These are phyloP conservation scores for Hippocampus abdominalis DNA, from an alignment of 2,113 vertebrate genomes.

Conservation along the genomic window DNA sequence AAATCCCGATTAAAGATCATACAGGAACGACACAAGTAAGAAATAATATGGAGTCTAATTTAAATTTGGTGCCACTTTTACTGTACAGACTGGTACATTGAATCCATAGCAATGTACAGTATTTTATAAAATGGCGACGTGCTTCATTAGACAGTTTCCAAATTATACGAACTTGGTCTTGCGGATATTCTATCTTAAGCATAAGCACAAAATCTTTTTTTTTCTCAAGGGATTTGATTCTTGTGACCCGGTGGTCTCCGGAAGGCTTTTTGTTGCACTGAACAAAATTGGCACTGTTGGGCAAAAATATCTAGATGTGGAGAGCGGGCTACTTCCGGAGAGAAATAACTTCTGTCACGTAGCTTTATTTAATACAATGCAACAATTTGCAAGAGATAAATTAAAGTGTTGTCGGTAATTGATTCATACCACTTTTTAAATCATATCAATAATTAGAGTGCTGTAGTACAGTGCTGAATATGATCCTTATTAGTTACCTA, in stretches of 20 bases:
- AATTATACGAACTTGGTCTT: constrained; percentile 9
- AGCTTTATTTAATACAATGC: neutral
- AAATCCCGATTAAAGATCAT: constrained; percentile 57
- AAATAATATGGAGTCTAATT: neutral
- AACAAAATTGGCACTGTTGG: neutral
- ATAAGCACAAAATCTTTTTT: constrained; percentile 9
- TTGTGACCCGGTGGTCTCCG: neutral
- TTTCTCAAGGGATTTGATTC: constrained; percentile 1
- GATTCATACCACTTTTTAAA: neutral
- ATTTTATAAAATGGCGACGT: neutral
- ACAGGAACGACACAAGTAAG: constrained; percentile 64
- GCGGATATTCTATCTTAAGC: constrained; percentile 8
- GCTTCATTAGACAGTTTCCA: constrained; percentile 8
- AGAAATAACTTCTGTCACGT: neutral
- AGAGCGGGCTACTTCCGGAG: neutral
- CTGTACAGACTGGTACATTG: neutral
- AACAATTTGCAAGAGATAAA: neutral
- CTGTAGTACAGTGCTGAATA: neutral
- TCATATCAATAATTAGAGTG: neutral
- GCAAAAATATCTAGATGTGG: neutral
- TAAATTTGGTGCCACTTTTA: neutral
- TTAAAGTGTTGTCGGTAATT: neutral
- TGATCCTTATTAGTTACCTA: neutral
- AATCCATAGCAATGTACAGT: constrained; percentile 19
- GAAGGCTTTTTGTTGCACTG: neutral